These are phyloP conservation scores for Hetaerina titia DNA, from an alignment of 2,888 invertebrate genomes.

Conservation along the genomic window DNA sequence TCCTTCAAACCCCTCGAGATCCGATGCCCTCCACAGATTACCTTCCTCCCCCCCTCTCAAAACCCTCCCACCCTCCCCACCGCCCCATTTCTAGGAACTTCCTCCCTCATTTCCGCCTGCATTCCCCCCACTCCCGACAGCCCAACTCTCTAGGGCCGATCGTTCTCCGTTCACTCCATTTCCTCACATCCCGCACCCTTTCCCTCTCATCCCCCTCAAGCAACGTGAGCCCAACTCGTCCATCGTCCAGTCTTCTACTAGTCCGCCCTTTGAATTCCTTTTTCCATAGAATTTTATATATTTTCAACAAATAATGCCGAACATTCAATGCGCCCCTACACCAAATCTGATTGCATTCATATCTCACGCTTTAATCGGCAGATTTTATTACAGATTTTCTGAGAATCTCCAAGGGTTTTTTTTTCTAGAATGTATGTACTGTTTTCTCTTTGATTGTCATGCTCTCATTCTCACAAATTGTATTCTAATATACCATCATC, in stretches of 20 bases:
- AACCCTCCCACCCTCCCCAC: not conserved
- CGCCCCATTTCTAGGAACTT: not conserved
- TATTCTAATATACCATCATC: too few species aligned
- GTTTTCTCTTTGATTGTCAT: too few species aligned
- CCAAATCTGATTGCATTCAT: too few species aligned
- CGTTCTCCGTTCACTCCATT: not conserved
- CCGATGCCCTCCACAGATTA: not conserved
- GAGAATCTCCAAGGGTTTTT: too few species aligned
- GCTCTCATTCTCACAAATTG: too few species aligned
- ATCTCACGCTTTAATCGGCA: too few species aligned
- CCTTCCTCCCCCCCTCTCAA: not conserved
- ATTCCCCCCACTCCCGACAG: not conserved
- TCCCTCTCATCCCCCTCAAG: not conserved
- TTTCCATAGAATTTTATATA: not conserved
- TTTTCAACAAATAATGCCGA: not conserved
- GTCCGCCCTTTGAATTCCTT: not conserved
- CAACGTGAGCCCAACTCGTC: not conserved
- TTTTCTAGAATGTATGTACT: too few species aligned
- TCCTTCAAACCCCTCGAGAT: not conserved
- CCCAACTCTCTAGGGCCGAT: not conserved
- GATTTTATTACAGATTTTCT: too few species aligned
- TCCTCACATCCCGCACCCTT: not conserved
- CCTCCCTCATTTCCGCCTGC: not conserved
- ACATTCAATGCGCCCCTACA: too few species aligned
- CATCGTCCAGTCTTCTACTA: not conserved